These are phyloP conservation scores for Acanthopleura granulata DNA, from an alignment of 2,888 invertebrate species.

Conservation along the genomic window DNA sequence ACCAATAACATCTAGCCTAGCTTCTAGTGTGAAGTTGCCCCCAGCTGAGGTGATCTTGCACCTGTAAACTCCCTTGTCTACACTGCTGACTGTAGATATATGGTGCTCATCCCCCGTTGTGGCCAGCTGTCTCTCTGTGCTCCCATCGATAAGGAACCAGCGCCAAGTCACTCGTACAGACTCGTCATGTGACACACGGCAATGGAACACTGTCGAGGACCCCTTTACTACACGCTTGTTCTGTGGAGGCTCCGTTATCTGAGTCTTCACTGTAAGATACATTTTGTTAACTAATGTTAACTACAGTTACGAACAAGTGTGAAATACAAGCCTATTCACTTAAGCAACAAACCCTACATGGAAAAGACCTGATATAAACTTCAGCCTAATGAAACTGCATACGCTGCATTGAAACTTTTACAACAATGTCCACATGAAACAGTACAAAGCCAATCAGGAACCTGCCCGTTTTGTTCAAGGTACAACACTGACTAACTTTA, in stretches of 20 bases:
- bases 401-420: no score
- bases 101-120: constrained; percentile 22
- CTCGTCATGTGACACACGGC: constrained; percentile 90
- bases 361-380: no score
- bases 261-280: constrained; percentile 81
- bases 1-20: constrained; percentile 85
- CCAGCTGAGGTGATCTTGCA: constrained; percentile 90
- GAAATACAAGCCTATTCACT: no score
- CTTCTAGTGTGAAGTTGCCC: constrained; percentile 92
- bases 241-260: constrained; percentile 93
- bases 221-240: constrained; percentile 91
- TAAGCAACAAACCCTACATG: no score
- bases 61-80: constrained; percentile 94
- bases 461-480: no score
- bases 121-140: constrained; percentile 9
- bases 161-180: constrained; percentile 70
- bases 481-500: background rate
- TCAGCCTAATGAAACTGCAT: no score
- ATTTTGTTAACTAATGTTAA: no score
- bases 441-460: no score
- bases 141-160: constrained; percentile 53
- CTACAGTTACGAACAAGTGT: no score
- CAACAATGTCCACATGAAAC: no score
- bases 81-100: constrained; percentile 63
- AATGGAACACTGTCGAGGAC: constrained; percentile 92